These are phyloP conservation scores for Dicranocentrus wangi DNA, from an alignment of 2,888 invertebrate genomes.

Conservation along the genomic window DNA sequence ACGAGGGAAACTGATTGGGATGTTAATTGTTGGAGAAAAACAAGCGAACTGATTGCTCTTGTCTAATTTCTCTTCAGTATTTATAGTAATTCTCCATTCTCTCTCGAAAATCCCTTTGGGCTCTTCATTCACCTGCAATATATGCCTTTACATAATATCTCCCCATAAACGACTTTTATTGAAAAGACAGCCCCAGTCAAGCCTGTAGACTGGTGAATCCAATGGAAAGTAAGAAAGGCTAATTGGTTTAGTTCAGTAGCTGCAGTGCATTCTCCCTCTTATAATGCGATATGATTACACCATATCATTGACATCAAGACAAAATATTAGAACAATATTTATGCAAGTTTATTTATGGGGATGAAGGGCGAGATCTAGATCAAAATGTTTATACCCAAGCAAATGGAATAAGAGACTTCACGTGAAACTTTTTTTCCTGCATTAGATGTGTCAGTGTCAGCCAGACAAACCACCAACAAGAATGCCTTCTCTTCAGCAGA, in stretches of 20 bases:
- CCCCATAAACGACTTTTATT: not conserved
- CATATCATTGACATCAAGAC: not conserved
- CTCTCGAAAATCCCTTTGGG: not conserved
- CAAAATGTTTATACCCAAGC: constrained; percentile 12
- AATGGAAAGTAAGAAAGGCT: not conserved
- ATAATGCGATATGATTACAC: not conserved
- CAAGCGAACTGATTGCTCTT: constrained; percentile 23
- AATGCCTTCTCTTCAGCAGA: no score
- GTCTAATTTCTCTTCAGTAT: constrained; percentile 17
- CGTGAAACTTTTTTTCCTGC: not conserved
- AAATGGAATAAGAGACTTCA: constrained; percentile 10
- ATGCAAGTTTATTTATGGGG: constrained; percentile 46
- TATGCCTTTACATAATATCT: not conserved
- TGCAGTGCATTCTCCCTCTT: not conserved
- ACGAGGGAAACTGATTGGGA: not conserved
- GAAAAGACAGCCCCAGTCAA: not conserved
- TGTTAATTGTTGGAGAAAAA: constrained; percentile 16
- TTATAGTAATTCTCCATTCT: constrained; percentile 34
- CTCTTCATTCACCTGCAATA: not conserved
- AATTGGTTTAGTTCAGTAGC: not conserved
- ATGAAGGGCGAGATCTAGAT: constrained; percentile 50
- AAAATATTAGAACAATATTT: constrained; percentile 10
- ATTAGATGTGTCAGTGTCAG: constrained; percentile 52
- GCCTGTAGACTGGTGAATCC: not conserved
- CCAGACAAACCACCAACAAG: no score